A percentile compares a stretch with the other conserved stretches of the same genome.
Evolutionary conservation across 2,797 vertebrate genomes (phyloP).

Genomic region (Myotis planiceps): DNA sequence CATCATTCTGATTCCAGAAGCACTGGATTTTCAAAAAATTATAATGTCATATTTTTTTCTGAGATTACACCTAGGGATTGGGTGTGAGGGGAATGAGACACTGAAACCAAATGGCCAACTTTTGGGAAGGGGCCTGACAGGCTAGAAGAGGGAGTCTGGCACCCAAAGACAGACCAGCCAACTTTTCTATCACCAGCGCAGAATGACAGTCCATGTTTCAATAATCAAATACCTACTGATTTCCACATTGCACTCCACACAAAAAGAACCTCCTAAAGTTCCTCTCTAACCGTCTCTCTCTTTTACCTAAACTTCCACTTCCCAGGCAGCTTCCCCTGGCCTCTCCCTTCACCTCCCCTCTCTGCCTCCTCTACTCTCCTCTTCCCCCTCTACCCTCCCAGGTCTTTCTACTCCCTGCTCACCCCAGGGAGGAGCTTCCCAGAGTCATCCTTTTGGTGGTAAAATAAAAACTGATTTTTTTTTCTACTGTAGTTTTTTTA

Average conservation of each 20-base stretch:
- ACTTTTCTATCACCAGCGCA: background rate
- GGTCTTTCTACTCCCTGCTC: background rate
- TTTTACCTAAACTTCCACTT: background rate
- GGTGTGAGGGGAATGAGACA: background rate
- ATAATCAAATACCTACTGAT: background rate
- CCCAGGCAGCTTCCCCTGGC: fast-evolving
- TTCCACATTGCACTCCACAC: background rate
- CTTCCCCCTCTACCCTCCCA: background rate
- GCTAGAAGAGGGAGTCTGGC: background rate
- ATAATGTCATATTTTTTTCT: background rate
- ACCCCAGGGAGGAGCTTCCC: background rate
- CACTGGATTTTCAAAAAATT: background rate
- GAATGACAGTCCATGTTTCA: background rate
- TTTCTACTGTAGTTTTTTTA: background rate
- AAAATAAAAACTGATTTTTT: background rate
- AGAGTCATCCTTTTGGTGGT: background rate
- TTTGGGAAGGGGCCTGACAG: background rate
- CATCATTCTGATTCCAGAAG: background rate
- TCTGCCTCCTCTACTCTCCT: background rate
- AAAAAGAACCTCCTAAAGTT: background rate
- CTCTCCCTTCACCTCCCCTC: too few species aligned
- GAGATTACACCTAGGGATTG: background rate
- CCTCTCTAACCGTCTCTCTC: background rate
- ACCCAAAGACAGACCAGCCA: background rate
- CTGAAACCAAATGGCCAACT: background rate